Conservation (phyloP, 2,113 vertebrate genomes). For the Naja naja region DNA sequence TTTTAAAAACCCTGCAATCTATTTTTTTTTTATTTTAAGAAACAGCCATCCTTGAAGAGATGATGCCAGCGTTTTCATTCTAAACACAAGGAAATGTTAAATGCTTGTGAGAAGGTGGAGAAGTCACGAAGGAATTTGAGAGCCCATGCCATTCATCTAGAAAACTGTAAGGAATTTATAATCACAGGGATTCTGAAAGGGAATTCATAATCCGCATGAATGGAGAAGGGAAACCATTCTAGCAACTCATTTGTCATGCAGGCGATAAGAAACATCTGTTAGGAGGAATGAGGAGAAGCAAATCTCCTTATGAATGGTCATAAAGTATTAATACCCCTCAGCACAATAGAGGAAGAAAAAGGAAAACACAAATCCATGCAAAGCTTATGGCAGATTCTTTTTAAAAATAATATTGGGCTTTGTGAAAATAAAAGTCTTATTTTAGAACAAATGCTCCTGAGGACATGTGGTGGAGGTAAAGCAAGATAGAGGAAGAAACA, state of each 20-base stretch:
- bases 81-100: background rate
- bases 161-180: conserved; percentile 3
- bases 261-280: conserved; percentile 60
- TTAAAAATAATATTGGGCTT: background rate
- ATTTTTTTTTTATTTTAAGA: background rate
- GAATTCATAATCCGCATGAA: conserved; percentile 12
- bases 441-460: background rate
- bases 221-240: conserved; percentile 7
- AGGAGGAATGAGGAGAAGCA: conserved; percentile 45
- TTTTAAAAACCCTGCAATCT: background rate
- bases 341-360: conserved; percentile 41
- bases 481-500: background rate
- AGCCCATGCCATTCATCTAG: background rate
- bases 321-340: conserved; percentile 57
- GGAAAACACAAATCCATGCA: conserved; percentile 25
- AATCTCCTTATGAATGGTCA: conserved; percentile 46
- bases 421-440: background rate
- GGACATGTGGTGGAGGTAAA: background rate
- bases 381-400: background rate
- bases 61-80: conserved; percentile 1
- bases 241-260: conserved; percentile 33
- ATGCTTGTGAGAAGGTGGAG: background rate
- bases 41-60: background rate
- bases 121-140: background rate
- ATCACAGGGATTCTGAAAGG: conserved; percentile 20